Base-by-base conservation (phyloP, 2,797 vertebrate species). In the Tolypeutes matacus region DNA sequence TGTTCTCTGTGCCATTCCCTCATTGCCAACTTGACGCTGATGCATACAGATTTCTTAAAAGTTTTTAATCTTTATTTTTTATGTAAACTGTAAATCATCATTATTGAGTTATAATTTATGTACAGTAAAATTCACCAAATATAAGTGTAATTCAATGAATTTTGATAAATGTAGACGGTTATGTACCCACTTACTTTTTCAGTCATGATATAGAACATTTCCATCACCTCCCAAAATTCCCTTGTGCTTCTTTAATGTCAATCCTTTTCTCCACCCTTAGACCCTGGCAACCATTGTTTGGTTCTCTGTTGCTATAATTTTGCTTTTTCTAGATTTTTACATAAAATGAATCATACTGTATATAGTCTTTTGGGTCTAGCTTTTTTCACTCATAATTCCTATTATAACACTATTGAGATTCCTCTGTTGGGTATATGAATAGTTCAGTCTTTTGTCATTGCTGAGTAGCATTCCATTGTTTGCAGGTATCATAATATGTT, bases 21-120 rank as follows among this genome's bases (percentile, higher is more conserved):
- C 17, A 49, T 9, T 29, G 25, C 18, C 62, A 73, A 36, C 21
- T 67, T 36, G 14, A 31, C 70, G 39, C n/a, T 18, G 18, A 14
- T 36, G 31, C 29, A 25, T 86, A 69, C 12, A 46, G 70, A 75
- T 77, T 77, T 75, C n/a, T 0, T 25, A 53, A 76, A 67, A 76
- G 31, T 36, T 36, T 51, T 83, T 83, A 73, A 34, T 86, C 73
- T 86, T 86, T 10, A 27, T 92, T 65, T 92, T 65, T 65, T 15
- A 34, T 58, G 27, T 23, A 42, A 83, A 84, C 34, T 46, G 14
- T 77, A 69, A 46, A 46, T 70, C 21, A 34, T 23, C 12, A 70
- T 60, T 46, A 86, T 34, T 80, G 51, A 51, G 42, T 36, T 78
- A 46, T 49, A 85, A 85, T 86, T 69, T 77, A 56, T 21, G 31